Base-by-base conservation (phyloP, 1,140 invertebrate species). In the Streblospio benedicti region DNA sequence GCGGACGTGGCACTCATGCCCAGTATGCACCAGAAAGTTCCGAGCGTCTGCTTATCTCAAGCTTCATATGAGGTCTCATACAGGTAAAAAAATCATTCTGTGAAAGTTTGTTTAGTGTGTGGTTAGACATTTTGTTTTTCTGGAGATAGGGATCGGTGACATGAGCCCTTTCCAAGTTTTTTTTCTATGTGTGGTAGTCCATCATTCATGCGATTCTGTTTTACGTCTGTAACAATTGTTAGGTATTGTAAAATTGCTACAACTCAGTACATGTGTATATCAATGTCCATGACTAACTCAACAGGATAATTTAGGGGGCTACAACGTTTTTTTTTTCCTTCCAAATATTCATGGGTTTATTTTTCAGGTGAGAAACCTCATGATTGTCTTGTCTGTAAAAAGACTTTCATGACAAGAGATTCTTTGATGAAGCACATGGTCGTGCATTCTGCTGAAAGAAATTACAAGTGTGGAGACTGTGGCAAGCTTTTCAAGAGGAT, bases 381-480 rank as follows among this genome's bases (percentile, higher is more conserved):
- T 49, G 69, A 67, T 45, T 76, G 75, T 64, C 6, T 30, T 0
- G 49, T 65, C 12, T 76, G 75, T 63, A 51, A 65, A 3, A 71
- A 74, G 49, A 64, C 65, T 20, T 77, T 77, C 51, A 69, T 69
- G 4, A 70, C 69, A 0, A 69, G 69, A 44, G 73, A 76, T 60
- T 67, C 70, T 0, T 56, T 76, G 12, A 70, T 66, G 54, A 76
- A 77, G 59, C 75, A 77, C 58, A 54, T 75, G 64, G 65, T 63
- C 43, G 65, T 66, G 4, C 75, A 77, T 57, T 66, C 61, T 23
- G 71, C 71, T 5, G 69, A 72, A 25, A 61, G 73, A 9, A 65
- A 73, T 30, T 77, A 65, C 60, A 77, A 76, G 59, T 77, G 75
- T 68, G 74, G 74, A 6, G 70, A 73, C 54, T 77, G 75, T 65